Percentiles rank a stretch among this genome's conserved stretches.
Evolutionary conservation across 2,797 vertebrate species (phyloP).

Genomic region (Bradypodion ventrale): DNA sequence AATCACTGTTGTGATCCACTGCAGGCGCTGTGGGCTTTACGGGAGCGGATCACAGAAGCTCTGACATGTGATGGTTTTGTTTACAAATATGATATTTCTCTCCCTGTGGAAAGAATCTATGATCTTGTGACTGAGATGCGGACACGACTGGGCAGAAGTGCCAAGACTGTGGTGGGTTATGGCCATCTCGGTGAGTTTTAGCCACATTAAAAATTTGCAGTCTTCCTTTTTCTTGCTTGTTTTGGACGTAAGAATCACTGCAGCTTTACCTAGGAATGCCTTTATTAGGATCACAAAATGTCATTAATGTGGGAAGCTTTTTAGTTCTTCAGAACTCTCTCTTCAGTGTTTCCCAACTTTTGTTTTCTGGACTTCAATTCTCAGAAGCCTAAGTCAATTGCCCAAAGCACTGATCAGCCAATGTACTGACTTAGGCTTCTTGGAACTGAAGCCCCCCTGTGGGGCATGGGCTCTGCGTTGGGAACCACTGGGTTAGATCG

Average conservation of each 20-base stretch:
- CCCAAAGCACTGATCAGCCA: too few species aligned
- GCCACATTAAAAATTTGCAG: background rate
- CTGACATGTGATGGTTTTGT: slow-evolving; percentile 86
- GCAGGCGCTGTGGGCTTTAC: slow-evolving; percentile 89
- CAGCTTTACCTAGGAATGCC: background rate
- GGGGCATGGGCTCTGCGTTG: too few species aligned
- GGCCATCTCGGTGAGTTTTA: slow-evolving; percentile 89
- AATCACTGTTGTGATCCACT: background rate
- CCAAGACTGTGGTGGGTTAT: slow-evolving; percentile 90
- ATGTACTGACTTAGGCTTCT: too few species aligned
- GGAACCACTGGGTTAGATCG: too few species aligned
- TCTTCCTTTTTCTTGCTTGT: background rate
- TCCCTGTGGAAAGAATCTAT: slow-evolving; percentile 89
- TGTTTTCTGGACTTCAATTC: too few species aligned
- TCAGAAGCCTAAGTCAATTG: too few species aligned
- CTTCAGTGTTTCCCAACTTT: too few species aligned
- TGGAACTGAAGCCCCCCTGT: too few species aligned
- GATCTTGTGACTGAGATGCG: slow-evolving; percentile 86
- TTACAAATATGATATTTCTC: slow-evolving; percentile 94
- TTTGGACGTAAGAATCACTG: background rate
- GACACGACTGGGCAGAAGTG: slow-evolving; percentile 77
- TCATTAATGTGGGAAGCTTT: too few species aligned
- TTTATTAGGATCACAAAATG: too few species aligned
- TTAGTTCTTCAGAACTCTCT: too few species aligned
- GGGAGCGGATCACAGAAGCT: slow-evolving; percentile 92